Evolutionary conservation across 2,888 invertebrate genomes (phyloP).

Genomic region (Drosophila limbata): DNA sequence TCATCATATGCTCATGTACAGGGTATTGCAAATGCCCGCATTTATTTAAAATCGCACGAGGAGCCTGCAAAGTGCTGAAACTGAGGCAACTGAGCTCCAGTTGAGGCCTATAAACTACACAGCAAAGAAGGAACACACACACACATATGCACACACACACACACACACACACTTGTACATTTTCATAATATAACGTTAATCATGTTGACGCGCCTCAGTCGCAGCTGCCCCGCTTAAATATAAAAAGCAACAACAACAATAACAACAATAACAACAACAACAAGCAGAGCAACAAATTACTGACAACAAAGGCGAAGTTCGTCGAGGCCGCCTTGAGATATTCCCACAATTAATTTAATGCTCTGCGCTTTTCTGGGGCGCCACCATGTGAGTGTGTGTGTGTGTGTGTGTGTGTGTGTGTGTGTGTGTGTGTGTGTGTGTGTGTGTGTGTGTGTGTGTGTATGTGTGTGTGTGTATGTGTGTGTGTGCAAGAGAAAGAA

Average conservation of each 20-base stretch:
- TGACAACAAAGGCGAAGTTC: constrained; percentile 52
- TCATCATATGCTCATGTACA: constrained; percentile 2
- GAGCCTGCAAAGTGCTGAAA: constrained; percentile 27
- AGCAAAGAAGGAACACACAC: constrained; percentile 17
- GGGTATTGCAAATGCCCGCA: constrained; percentile 28
- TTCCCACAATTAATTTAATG: constrained; percentile 74
- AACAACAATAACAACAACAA: constrained; percentile 20
- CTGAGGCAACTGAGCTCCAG: constrained; percentile 24
- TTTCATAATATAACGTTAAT: constrained; percentile 71
- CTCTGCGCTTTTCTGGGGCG: constrained; percentile 54
- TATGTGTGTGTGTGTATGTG: constrained; percentile 2
- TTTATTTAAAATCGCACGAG: constrained; percentile 19
- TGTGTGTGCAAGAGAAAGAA: too few relatives aligned
- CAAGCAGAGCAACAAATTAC: constrained; percentile 41
- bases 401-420: constrained; percentile 12
- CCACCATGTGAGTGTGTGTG: constrained; percentile 19
- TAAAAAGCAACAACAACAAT: constrained; percentile 44
- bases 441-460: constrained; percentile 6
- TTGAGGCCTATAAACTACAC: constrained; percentile 53
- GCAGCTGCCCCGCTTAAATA: constrained; percentile 49
- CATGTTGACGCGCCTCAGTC: constrained; percentile 68
- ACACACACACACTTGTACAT: constrained; percentile 17
- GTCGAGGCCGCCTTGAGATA: constrained; percentile 62
- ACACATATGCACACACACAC: constrained; percentile 2
- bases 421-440: neutral